Evolutionary conservation across 2,797 vertebrate species (phyloP).

Genomic region (Buphagus erythrorhynchus): DNA sequence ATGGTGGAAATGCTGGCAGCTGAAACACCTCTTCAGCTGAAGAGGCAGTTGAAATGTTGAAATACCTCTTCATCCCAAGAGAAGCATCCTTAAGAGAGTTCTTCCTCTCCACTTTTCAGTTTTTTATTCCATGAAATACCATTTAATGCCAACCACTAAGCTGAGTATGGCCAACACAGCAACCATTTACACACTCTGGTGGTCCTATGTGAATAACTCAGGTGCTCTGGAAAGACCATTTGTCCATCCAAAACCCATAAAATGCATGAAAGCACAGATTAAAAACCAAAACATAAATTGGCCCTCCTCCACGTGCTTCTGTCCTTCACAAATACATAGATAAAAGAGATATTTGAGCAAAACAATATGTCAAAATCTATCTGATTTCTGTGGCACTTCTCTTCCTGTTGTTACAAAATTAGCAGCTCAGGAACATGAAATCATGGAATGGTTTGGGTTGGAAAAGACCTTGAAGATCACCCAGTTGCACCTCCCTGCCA

Average conservation of each 20-base stretch:
- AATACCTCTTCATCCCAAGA: background rate
- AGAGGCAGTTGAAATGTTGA: background rate
- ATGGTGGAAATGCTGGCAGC: background rate
- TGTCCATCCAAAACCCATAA: background rate
- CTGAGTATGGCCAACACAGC: accelerated
- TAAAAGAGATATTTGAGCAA: background rate
- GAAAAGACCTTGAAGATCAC: background rate
- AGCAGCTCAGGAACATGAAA: background rate
- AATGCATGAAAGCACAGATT: background rate
- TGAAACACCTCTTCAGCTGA: background rate
- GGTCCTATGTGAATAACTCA: background rate
- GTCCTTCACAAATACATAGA: background rate
- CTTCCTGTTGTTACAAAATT: background rate
- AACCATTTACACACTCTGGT: background rate
- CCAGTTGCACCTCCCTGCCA: background rate
- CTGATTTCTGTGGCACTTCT: background rate
- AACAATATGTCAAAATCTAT: background rate
- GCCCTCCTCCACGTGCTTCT: background rate
- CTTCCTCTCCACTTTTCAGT: background rate
- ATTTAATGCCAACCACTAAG: background rate
- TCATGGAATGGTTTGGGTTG: background rate
- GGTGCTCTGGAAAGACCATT: background rate
- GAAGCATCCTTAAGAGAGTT: background rate
- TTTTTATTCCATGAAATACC: background rate
- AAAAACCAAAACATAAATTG: background rate